Percentiles rank a stretch among this genome's conserved stretches.
phyloP scores from a whole-genome alignment of 2,888 invertebrate genomes.

The Napeogenes inachia region DNA sequence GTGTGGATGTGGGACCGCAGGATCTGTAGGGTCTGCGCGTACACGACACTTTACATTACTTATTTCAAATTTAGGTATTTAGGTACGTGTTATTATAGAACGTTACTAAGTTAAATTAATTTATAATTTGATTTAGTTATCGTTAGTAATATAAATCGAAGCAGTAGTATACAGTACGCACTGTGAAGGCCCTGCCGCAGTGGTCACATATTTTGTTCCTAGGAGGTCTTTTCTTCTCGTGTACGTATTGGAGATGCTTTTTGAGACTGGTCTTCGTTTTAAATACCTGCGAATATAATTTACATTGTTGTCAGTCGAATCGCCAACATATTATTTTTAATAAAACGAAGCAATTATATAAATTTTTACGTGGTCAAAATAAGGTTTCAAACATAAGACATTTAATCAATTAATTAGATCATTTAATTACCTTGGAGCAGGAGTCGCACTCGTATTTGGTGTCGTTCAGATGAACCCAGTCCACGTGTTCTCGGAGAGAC shows the following conservation, averaged over 20 bases:
- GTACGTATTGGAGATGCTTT: slow-evolving; percentile 50
- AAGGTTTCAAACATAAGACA: too few species aligned
- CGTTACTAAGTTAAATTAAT: too few species aligned
- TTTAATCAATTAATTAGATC: neutral
- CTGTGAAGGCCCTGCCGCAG: slow-evolving; percentile 61
- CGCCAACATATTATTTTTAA: too few species aligned
- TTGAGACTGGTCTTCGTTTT: slow-evolving; percentile 41
- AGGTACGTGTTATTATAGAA: too few species aligned
- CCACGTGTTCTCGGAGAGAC: slow-evolving; percentile 48
- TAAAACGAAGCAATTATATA: too few species aligned
- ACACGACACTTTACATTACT: too few species aligned
- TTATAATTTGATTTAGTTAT: too few species aligned
- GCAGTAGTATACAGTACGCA: slow-evolving; percentile 33
- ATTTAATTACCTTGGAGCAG: slow-evolving; percentile 50
- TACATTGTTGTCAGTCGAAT: neutral
- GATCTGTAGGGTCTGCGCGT: slow-evolving; percentile 49
- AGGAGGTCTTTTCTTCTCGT: slow-evolving; percentile 55
- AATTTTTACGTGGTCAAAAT: neutral
- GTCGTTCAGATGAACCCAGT: slow-evolving; percentile 55
- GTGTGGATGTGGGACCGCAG: slow-evolving; percentile 52
- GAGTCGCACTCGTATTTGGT: slow-evolving; percentile 44
- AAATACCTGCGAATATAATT: slow-evolving; percentile 45
- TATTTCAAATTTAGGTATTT: too few species aligned
- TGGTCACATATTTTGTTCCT: slow-evolving; percentile 63
- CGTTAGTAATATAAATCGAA: too few species aligned